Conservation (phyloP, 2,113 vertebrate genomes). For the Ictalurus punctatus region DNA sequence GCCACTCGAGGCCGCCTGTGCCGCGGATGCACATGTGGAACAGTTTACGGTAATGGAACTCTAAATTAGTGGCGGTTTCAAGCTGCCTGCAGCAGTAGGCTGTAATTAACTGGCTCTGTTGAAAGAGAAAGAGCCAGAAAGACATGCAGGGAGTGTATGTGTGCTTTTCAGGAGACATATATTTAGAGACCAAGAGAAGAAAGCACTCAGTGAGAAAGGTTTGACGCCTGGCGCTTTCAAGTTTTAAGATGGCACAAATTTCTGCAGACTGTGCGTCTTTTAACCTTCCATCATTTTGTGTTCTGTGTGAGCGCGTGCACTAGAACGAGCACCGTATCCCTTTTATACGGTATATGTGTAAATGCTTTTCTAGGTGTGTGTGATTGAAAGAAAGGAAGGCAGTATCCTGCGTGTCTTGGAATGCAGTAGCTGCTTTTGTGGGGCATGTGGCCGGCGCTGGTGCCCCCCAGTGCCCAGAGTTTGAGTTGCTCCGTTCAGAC, state of each 20-base stretch:
- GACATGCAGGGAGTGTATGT: slow-evolving; percentile 65
- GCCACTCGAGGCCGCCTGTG: slow-evolving; percentile 74
- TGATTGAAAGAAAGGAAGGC: background rate
- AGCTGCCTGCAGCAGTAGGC: slow-evolving; percentile 80
- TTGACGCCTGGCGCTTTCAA: slow-evolving; percentile 19
- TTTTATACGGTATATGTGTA: background rate
- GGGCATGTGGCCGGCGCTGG: slow-evolving; percentile 63
- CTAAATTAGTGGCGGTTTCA: slow-evolving; percentile 84
- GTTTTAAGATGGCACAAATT: slow-evolving; percentile 11
- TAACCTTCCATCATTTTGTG: background rate
- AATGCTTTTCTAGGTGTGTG: slow-evolving; percentile 26
- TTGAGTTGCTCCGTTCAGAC: slow-evolving; percentile 17
- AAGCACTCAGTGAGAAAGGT: slow-evolving; percentile 34
- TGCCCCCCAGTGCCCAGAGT: slow-evolving; percentile 75
- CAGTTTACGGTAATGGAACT: slow-evolving; percentile 85
- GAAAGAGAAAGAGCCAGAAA: slow-evolving; percentile 78
- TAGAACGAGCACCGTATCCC: background rate
- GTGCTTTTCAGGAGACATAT: slow-evolving; percentile 47
- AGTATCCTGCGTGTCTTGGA: slow-evolving; percentile 28
- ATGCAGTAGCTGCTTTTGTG: slow-evolving; percentile 44
- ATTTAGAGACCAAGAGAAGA: slow-evolving; percentile 51
- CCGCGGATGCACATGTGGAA: slow-evolving; percentile 79
- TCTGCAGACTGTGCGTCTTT: slow-evolving; percentile 18
- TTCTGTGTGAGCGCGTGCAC: slow-evolving; percentile 15
- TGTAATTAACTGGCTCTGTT: slow-evolving; percentile 84